These are phyloP conservation scores for Picus viridis DNA, from an alignment of 2,797 vertebrate species.

Conservation along the genomic window DNA sequence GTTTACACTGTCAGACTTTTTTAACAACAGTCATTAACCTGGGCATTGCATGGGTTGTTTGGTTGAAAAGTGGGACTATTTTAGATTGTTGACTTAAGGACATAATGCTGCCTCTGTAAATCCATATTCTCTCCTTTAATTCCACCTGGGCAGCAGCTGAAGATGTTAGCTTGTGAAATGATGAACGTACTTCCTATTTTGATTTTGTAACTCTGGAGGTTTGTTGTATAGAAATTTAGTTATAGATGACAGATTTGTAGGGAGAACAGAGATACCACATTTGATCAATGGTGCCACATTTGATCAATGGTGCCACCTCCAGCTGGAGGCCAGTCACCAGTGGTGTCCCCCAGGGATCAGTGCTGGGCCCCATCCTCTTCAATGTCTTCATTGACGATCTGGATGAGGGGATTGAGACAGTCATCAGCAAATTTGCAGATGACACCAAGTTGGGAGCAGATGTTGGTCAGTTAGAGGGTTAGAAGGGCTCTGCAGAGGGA, in stretches of 20 bases:
- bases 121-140: not conserved
- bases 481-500: no score
- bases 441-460: no score
- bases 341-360: no score
- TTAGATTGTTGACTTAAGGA: not conserved
- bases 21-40: not conserved
- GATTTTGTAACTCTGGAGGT: not conserved
- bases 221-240: not conserved
- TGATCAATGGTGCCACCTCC: no score
- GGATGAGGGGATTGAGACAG: no score
- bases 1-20: not conserved
- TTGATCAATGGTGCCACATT: no score
- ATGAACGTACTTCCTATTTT: not conserved
- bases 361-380: no score
- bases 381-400: no score
- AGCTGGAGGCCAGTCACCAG: no score
- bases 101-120: not conserved
- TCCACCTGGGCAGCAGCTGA: not conserved
- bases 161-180: not conserved
- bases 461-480: no score
- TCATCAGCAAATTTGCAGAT: no score
- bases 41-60: not conserved
- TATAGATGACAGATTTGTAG: not conserved
- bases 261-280: not conserved
- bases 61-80: not conserved